Evolutionary conservation across 2,113 vertebrate species (phyloP), one percentile per base, ranked within the genome.

Genomic region (Cebidichthys violaceus): DNA sequence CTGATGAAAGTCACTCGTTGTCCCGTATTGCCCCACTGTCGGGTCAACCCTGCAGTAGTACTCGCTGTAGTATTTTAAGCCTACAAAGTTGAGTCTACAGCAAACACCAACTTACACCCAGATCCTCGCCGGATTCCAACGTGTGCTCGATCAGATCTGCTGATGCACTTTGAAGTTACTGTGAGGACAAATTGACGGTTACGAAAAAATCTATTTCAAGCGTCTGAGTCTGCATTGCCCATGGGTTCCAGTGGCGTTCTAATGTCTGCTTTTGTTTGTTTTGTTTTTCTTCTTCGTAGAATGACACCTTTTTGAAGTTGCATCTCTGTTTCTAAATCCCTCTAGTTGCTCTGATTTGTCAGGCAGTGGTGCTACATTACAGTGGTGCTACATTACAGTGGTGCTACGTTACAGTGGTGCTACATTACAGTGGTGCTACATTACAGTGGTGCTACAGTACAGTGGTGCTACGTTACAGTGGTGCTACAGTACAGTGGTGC

Each of bases 171-270:
- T 81, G 43, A 85, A 74, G 70, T 75, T 76, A 43, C 17, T 54
- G 47, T 74, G 74, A 83, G 77, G 68, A 84, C 57, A 82, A 83
- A 81, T 59, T 72, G 70, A 77, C 64, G 55, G 31, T 77, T 90
- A 74, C 33, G 1, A 66, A 81, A 15, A 81, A 78, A 2, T 39
- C 50, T 70, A 55, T 85, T 71, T 75, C 27, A 76, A 87, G 62
- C 77, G 55, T 81, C 61, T 64, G 50, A 45, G 72, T 35, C 33
- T 81, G 33, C 54, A 75, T 84, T 76, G 47, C 85, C 33, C 79
- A 61, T 22, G 37, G 75, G 67, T 60, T 39, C 82, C 11, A 86
- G 39, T 24, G 0, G 1, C 50, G 72, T 47, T 66, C 14, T 66
- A 52, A 64, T n/a, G 17, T 35, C 60, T 39, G n/a, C 41, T 62